Evolutionary conservation across 1,140 invertebrate genomes (phyloP).

Genomic region (Neodiprion fabricii): DNA sequence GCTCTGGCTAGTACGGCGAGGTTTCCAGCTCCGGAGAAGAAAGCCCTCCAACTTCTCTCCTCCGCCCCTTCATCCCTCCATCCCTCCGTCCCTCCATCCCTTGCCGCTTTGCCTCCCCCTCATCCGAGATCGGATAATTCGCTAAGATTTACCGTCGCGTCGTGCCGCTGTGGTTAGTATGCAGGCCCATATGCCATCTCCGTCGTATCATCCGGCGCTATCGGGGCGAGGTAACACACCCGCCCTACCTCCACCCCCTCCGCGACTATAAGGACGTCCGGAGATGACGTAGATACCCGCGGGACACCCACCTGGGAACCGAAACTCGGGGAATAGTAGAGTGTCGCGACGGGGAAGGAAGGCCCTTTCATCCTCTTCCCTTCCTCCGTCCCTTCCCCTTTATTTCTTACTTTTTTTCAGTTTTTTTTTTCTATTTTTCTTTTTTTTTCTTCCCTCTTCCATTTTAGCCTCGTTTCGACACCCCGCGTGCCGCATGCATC

Average conservation of each 20-base stretch:
- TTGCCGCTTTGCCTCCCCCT: neutral
- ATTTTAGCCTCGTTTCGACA: too few relatives aligned
- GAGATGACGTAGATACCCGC: neutral
- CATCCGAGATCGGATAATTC: conserved; percentile 29
- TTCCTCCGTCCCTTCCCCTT: too few relatives aligned
- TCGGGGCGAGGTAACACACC: conserved; percentile 16
- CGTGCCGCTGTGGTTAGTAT: conserved; percentile 37
- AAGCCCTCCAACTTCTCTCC: neutral
- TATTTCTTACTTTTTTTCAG: too few relatives aligned
- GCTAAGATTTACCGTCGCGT: conserved; percentile 34
- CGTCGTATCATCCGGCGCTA: neutral
- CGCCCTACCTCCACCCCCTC: conserved; percentile 15
- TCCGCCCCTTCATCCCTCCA: neutral
- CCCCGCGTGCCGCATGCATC: too few relatives aligned
- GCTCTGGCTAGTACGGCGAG: neutral
- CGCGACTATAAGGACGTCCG: neutral
- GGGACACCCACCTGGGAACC: conserved; percentile 4
- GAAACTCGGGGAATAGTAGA: too few relatives aligned
- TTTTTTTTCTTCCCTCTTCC: too few relatives aligned
- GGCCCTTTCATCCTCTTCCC: neutral
- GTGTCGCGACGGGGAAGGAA: neutral
- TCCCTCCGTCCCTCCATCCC: neutral
- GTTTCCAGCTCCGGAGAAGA: too few relatives aligned
- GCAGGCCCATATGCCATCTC: conserved; percentile 29
- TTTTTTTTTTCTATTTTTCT: too few relatives aligned